phyloP scores from a whole-genome alignment of 2,888 invertebrate genomes.

The Pimpla rufipes region DNA sequence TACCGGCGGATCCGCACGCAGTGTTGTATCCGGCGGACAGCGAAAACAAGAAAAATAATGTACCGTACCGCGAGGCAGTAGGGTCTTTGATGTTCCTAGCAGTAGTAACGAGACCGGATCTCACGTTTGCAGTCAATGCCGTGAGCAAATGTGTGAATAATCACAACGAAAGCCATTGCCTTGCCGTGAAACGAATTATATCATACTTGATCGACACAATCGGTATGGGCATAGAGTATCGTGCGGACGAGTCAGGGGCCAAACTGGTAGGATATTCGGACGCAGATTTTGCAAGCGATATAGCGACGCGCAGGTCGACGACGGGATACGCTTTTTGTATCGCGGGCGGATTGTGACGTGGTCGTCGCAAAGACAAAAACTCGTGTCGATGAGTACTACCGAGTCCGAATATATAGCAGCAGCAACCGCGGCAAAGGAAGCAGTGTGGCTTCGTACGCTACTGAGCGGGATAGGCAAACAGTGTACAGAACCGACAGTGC shows the following conservation, averaged over 20 bases:
- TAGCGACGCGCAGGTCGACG: background rate
- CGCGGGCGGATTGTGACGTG: background rate
- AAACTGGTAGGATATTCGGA: background rate
- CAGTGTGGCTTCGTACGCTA: background rate
- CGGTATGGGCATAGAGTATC: background rate
- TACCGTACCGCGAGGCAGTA: background rate
- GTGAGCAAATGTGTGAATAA: conserved; percentile 1
- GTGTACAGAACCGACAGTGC: background rate
- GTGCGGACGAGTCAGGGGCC: background rate
- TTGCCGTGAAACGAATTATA: background rate
- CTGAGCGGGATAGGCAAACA: background rate
- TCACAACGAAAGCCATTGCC: background rate
- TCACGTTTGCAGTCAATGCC: background rate
- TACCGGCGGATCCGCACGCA: conserved; percentile 11
- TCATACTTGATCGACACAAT: background rate
- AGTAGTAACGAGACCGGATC: background rate
- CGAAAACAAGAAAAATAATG: conserved; percentile 2
- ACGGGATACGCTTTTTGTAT: background rate
- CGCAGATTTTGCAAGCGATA: conserved; percentile 8
- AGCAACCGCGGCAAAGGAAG: background rate
- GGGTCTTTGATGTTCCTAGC: background rate
- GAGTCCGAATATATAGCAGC: background rate
- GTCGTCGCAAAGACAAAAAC: background rate
- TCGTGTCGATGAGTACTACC: background rate
- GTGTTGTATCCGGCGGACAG: background rate